These are phyloP conservation scores for Chiroxiphia lanceolata DNA, from an alignment of 2,797 vertebrate genomes.

Conservation along the genomic window DNA sequence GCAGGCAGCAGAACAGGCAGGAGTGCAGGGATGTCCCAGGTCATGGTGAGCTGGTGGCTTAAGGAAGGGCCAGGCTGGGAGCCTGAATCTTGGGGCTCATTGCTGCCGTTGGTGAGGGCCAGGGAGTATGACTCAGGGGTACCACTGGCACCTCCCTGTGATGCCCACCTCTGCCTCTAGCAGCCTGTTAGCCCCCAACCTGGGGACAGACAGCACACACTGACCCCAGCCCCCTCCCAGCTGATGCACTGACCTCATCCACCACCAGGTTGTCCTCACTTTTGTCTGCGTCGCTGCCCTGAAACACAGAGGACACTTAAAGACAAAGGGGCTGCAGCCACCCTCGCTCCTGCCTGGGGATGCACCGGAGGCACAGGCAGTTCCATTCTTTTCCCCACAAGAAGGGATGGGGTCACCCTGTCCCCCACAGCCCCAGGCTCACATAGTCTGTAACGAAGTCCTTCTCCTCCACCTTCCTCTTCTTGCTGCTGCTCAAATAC, in stretches of 20 bases:
- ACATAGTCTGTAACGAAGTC: constrained; percentile 91
- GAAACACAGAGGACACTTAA: neutral
- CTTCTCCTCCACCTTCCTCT: constrained; percentile 91
- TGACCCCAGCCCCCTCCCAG: neutral
- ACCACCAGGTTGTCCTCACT: constrained; percentile 92
- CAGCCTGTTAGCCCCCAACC: neutral
- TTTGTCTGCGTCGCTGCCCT: constrained; percentile 91
- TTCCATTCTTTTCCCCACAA: accelerated
- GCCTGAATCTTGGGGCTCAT: neutral
- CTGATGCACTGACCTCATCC: constrained; percentile 80
- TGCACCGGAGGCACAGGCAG: neutral
- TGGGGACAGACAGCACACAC: accelerated
- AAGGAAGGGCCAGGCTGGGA: neutral
- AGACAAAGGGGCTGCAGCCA: neutral
- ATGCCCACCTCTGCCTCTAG: neutral
- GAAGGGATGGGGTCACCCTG: neutral
- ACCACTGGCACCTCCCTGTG: neutral
- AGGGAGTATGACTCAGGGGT: accelerated
- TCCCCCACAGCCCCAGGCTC: constrained; percentile 42
- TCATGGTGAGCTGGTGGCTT: neutral
- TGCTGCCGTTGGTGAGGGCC: accelerated
- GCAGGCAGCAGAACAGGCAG: neutral
- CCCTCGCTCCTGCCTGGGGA: neutral
- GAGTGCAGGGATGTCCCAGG: accelerated
- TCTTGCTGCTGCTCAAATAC: constrained; percentile 91